Base-by-base conservation (phyloP, 2,888 invertebrate species). In the Clitarchus hookeri region DNA sequence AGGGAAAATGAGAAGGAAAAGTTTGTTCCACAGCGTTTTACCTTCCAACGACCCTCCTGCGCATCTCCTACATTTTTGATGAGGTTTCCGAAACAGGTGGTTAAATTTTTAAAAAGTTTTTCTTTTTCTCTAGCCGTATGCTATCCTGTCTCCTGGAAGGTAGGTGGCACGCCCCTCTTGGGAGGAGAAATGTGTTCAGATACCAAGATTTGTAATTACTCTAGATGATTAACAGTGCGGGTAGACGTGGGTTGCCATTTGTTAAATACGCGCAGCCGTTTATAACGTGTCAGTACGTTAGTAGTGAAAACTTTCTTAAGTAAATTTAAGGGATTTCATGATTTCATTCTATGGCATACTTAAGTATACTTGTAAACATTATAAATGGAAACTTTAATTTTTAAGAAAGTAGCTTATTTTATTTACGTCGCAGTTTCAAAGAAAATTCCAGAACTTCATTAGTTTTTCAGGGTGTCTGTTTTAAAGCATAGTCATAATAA, bases 41-140 rank as follows among this genome's bases (percentile, higher is more conserved):
- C 19, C 65, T 8, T n/a, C 65, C 65, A 8, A 2, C 48, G 1
- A 0, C 48, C 48, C 48, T 48, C 48, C 48, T 48, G 11, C 65
- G 65, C n/a, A 65, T 65, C 65, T 65, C n/a, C 12, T 65, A 65
- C 65, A 65, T 65, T 65, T 65, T 65, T 65, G 65, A 65, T 65
- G 65, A 65, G 65, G 8, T 65, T 65, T 65, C 65, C 65, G 65
- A 65, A 65, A 65, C 65, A 65, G 65, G 65, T 65, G 65, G 65
- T 65, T 65, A 65, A 65, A 65, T 65, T 65, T 65, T 65, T 65
- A 65, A 65, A 65, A 65, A 65, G 65, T 65, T 65, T 65, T 65
- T 65, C 19, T 53, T 53, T 53, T 65, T 48, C 16, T 48, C 48
- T 48, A 16, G 48, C 48, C 48, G 11, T 48, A 48, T 48, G 8